These are phyloP conservation scores for Drosophila varians DNA, from an alignment of 1,140 invertebrate genomes.

Conservation along the genomic window DNA sequence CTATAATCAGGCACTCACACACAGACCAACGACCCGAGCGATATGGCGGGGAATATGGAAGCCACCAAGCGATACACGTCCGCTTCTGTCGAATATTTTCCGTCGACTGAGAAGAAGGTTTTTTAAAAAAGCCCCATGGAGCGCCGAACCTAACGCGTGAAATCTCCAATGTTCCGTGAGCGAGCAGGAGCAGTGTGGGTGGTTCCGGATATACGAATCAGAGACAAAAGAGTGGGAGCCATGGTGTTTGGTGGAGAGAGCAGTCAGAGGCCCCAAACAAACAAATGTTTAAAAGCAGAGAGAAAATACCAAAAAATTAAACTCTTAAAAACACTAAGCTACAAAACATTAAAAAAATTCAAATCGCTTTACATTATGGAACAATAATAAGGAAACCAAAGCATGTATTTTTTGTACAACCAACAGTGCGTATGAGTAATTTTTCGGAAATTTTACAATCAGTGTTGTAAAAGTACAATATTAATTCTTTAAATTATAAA, in stretches of 20 bases:
- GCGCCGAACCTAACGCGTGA: neutral
- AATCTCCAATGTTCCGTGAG: neutral
- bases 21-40: slow-evolving; percentile 8
- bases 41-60: neutral
- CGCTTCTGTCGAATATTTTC: neutral
- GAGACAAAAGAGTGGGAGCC: neutral
- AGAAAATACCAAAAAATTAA: neutral
- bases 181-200: neutral
- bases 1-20: neutral
- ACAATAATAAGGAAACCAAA: too few species aligned
- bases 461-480: neutral
- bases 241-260: neutral
- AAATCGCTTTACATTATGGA: too few species aligned
- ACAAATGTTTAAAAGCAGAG: neutral
- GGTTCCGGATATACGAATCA: neutral
- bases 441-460: too few species aligned
- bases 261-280: neutral
- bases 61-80: slow-evolving; percentile 5
- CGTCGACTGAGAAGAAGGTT: slow-evolving; percentile 7
- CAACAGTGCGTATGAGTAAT: slow-evolving; percentile 7
- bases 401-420: neutral
- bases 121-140: neutral
- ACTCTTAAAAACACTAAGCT: neutral
- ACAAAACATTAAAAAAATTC: too few species aligned
- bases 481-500: neutral